phyloP scores from a whole-genome alignment of 2,113 vertebrate species.

The Cyphomyrus discorhynchus region DNA sequence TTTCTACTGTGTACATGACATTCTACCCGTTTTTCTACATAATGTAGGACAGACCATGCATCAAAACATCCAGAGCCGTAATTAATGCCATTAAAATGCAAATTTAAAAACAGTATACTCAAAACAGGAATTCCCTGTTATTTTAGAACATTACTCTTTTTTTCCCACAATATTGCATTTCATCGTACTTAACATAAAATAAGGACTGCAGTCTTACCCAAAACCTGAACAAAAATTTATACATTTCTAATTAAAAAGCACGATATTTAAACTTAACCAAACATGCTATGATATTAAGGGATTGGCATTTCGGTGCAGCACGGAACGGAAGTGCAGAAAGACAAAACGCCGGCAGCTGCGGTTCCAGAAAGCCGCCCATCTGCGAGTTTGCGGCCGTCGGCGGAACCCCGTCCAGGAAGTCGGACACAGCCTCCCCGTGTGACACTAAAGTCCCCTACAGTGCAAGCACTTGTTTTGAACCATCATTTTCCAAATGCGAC shows the following conservation, averaged over 20 bases:
- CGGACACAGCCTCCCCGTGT: slow-evolving; percentile 16
- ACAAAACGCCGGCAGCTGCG: neutral
- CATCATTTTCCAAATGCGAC: neutral
- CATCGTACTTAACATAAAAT: neutral
- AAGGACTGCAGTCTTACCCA: neutral
- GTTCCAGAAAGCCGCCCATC: neutral
- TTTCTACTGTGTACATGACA: neutral
- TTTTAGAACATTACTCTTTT: neutral
- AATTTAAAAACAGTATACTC: neutral
- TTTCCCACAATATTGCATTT: neutral
- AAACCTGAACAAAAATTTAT: neutral
- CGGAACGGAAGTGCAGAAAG: neutral
- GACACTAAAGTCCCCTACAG: slow-evolving; percentile 30
- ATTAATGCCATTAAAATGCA: neutral
- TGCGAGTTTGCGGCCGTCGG: neutral
- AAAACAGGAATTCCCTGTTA: neutral
- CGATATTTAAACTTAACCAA: neutral
- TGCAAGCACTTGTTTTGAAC: neutral
- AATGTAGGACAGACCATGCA: neutral
- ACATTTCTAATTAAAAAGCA: neutral
- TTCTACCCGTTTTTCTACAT: neutral
- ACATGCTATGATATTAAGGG: neutral
- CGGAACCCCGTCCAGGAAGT: neutral
- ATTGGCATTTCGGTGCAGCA: neutral
- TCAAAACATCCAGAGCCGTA: neutral